phyloP scores from a whole-genome alignment of 2,888 invertebrate species.

The Hemithea aestivaria region DNA sequence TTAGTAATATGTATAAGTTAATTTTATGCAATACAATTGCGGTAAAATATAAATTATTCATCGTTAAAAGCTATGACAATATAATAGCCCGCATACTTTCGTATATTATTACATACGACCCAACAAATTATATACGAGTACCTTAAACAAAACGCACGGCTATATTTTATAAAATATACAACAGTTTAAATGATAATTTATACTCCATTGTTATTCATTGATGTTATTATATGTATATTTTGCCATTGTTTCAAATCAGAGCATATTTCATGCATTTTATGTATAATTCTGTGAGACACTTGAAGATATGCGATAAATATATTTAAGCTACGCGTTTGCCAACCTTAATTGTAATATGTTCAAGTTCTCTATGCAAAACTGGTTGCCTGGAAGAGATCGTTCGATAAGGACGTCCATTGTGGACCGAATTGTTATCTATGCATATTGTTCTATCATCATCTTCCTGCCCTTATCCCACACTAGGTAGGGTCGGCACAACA shows the following conservation, averaged over 20 bases:
- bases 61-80: neutral
- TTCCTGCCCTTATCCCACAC: no score
- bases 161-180: conserved; percentile 78
- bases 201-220: conserved; percentile 79
- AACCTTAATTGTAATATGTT: no score
- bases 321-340: no score
- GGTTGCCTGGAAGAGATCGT: no score
- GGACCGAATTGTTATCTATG: no score
- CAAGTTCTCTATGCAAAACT: no score
- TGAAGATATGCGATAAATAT: conserved; percentile 14
- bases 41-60: no score
- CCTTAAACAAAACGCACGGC: conserved; percentile 62
- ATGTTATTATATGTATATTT: conserved; percentile 80
- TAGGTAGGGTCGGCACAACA: no score
- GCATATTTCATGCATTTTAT: conserved; percentile 79
- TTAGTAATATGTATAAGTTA: no score
- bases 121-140: conserved; percentile 53
- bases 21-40: no score
- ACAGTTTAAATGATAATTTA: conserved; percentile 79
- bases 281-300: conserved; percentile 46
- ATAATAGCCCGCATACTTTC: conserved; percentile 1
- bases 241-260: conserved; percentile 79
- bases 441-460: no score
- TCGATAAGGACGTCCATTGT: no score
- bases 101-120: conserved; percentile 44